A percentile compares a stretch with the other conserved stretches of the same genome.
Conservation (phyloP, 1,140 invertebrate genomes). For the Apis cerana region DNA sequence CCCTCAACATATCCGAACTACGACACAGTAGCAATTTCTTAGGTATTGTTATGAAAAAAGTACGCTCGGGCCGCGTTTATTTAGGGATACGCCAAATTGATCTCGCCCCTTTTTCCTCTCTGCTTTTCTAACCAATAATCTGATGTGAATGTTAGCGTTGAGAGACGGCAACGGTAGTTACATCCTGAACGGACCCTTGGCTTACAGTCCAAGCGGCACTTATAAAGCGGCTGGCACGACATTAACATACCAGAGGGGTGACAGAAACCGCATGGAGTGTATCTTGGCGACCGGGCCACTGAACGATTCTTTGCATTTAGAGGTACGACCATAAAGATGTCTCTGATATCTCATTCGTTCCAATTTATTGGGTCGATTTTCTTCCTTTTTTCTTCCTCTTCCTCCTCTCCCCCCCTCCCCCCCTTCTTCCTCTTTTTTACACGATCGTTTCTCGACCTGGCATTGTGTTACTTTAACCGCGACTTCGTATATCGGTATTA, state of each 20-base stretch:
- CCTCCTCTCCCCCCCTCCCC: no score
- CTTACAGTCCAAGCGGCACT: slow-evolving; percentile 89
- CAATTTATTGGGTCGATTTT: slow-evolving; percentile 12
- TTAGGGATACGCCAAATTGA: not conserved
- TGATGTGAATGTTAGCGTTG: slow-evolving; percentile 84
- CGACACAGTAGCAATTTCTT: slow-evolving; percentile 92
- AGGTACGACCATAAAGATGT: slow-evolving; percentile 82
- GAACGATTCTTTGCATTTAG: slow-evolving; percentile 89
- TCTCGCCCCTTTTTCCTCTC: not conserved
- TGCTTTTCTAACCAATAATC: slow-evolving; percentile 49
- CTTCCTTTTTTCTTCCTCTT: not conserved
- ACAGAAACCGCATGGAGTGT: slow-evolving; percentile 82
- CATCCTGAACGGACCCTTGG: slow-evolving; percentile 85
- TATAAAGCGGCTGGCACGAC: slow-evolving; percentile 90
- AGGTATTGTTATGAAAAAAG: slow-evolving; percentile 81
- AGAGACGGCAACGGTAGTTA: slow-evolving; percentile 84
- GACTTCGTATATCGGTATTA: not conserved
- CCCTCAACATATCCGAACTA: slow-evolving; percentile 94
- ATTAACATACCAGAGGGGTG: slow-evolving; percentile 89
- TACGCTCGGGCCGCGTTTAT: not conserved
- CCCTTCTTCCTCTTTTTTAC: not conserved
- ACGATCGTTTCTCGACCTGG: not conserved
- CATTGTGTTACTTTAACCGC: slow-evolving; percentile 5
- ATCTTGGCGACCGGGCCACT: slow-evolving; percentile 90
- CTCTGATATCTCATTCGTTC: slow-evolving; percentile 19